Percentiles rank a stretch among this genome's conserved stretches.
phyloP scores from a whole-genome alignment of 2,888 invertebrate species.

The Acronicta psi region DNA sequence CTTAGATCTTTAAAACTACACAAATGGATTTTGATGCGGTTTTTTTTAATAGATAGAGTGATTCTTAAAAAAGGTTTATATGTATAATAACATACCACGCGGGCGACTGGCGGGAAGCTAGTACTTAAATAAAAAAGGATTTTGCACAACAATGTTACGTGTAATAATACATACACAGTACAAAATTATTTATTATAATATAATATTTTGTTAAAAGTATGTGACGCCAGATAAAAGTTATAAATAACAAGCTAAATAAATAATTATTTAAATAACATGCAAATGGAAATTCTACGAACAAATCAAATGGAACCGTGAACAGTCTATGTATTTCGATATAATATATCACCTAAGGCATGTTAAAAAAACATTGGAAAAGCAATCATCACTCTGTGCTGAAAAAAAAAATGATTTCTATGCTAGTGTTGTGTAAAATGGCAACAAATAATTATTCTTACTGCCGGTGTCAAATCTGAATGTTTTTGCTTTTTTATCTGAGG shows the following conservation, averaged over 20 bases:
- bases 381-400: slow-evolving; percentile 77
- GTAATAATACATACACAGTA: too few species aligned
- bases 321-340: slow-evolving; percentile 32
- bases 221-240: too few species aligned
- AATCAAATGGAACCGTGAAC: slow-evolving; percentile 6
- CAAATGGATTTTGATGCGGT: too few species aligned
- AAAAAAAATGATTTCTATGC: slow-evolving; percentile 62
- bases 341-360: slow-evolving; percentile 57
- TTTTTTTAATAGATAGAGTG: too few species aligned
- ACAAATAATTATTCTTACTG: slow-evolving; percentile 80
- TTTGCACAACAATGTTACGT: not conserved
- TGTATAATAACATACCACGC: too few species aligned
- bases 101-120: too few species aligned
- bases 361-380: slow-evolving; percentile 64
- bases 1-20: too few species aligned
- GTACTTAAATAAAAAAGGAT: not conserved
- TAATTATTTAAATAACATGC: not conserved
- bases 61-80: too few species aligned
- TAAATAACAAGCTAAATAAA: not conserved
- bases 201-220: too few species aligned
- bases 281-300: slow-evolving; percentile 13
- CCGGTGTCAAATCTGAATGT: slow-evolving; percentile 90
- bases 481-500: slow-evolving; percentile 88
- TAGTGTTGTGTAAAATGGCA: slow-evolving; percentile 53
- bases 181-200: too few species aligned